Percentiles rank a stretch among this genome's conserved stretches.
phyloP scores from a whole-genome alignment of 2,888 invertebrate species.

The Cheilosia vulpina region DNA sequence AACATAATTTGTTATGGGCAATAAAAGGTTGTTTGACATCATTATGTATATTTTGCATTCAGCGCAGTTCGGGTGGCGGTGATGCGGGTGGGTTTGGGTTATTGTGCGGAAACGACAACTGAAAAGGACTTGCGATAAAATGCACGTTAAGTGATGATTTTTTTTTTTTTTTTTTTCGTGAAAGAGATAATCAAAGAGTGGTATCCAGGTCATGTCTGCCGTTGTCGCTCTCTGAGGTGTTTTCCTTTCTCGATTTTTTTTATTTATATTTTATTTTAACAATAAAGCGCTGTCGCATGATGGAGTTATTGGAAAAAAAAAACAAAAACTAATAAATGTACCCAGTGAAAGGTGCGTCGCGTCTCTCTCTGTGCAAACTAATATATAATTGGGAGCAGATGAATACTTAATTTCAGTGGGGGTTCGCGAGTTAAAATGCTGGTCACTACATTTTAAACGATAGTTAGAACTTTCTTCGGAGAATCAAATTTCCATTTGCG shows the following conservation, averaged over 20 bases:
- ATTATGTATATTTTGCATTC: slow-evolving; percentile 66
- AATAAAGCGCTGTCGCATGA: slow-evolving; percentile 46
- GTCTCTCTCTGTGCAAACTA: slow-evolving; percentile 41
- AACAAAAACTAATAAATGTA: slow-evolving; percentile 1
- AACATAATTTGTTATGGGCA: slow-evolving; percentile 73
- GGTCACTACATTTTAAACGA: not conserved
- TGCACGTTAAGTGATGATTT: slow-evolving; percentile 61
- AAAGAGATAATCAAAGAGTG: slow-evolving; percentile 57
- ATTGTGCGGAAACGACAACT: slow-evolving; percentile 67
- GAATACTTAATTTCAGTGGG: not conserved
- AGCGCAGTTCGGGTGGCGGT: slow-evolving; percentile 21
- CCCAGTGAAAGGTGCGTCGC: slow-evolving; percentile 55
- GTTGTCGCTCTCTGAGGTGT: slow-evolving; percentile 55
- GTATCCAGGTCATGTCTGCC: slow-evolving; percentile 64
- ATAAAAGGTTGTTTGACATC: slow-evolving; percentile 71
- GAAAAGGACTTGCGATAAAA: slow-evolving; percentile 60
- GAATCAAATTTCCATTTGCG: slow-evolving; percentile 39
- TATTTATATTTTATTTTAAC: slow-evolving; percentile 8
- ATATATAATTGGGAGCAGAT: slow-evolving; percentile 5
- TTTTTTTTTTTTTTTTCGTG: slow-evolving; percentile 17
- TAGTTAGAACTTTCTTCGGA: not conserved
- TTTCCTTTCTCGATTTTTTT: slow-evolving; percentile 19
- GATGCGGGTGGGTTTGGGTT: slow-evolving; percentile 37
- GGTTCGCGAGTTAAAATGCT: not conserved
- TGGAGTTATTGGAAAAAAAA: slow-evolving; percentile 28